Percentiles rank a stretch among this genome's conserved stretches.
phyloP scores from a whole-genome alignment of 2,113 vertebrate species.

The Tragulus kanchil region DNA sequence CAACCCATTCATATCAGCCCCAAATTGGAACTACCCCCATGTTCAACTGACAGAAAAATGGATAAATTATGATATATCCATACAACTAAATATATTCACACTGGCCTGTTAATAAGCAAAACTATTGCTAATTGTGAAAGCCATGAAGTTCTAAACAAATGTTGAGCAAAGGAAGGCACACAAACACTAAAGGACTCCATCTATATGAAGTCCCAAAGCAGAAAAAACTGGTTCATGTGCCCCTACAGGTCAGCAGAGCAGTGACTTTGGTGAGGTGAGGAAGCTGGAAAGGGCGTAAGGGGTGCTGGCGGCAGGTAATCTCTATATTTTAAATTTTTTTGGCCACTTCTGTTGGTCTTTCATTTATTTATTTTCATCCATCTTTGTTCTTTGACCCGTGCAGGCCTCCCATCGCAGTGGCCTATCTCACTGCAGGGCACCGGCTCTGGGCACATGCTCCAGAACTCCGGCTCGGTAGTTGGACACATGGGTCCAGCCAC shows the following conservation, averaged over 20 bases:
- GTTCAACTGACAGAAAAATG: background rate
- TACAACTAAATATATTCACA: background rate
- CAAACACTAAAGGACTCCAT: background rate
- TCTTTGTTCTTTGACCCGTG: too few relatives aligned
- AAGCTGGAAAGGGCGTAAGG: background rate
- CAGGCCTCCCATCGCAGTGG: too few relatives aligned
- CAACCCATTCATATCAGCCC: background rate
- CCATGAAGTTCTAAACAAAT: background rate
- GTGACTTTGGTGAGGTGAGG: rapidly evolving
- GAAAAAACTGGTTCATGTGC: background rate
- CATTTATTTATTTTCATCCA: too few relatives aligned
- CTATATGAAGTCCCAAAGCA: background rate
- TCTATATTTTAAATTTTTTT: too few relatives aligned
- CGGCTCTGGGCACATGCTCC: too few relatives aligned
- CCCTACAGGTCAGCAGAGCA: background rate
- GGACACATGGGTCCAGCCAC: too few relatives aligned
- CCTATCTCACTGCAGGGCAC: too few relatives aligned
- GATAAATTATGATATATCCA: background rate
- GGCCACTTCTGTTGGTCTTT: too few relatives aligned
- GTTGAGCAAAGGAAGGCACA: background rate
- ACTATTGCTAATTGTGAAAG: background rate
- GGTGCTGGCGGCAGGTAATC: background rate
- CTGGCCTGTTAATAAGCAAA: background rate
- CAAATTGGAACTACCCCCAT: background rate
- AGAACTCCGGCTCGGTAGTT: too few relatives aligned